Percentiles rank a stretch among this genome's conserved stretches.
These are phyloP conservation scores for Sinopyrophorus schimmeli DNA, from an alignment of 2,888 invertebrate genomes.

Conservation along the genomic window DNA sequence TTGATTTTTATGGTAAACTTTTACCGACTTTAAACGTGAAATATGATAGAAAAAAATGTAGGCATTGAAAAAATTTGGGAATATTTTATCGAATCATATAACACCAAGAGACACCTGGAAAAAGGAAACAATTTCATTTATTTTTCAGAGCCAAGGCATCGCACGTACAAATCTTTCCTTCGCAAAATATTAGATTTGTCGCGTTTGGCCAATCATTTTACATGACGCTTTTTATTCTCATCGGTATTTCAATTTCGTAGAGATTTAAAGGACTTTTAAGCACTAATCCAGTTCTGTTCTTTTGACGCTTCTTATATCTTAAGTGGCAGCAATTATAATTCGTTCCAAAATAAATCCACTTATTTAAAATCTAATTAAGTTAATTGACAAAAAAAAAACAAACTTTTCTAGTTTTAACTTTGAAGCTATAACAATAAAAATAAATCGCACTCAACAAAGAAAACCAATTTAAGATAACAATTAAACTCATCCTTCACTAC, in stretches of 20 bases:
- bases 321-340: too few species aligned
- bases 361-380: slow-evolving; percentile 19
- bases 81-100: slow-evolving; percentile 21
- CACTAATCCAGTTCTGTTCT: slow-evolving; percentile 2
- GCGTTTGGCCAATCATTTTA: slow-evolving; percentile 17
- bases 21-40: too few species aligned
- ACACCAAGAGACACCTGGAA: slow-evolving; percentile 16
- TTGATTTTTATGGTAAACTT: too few species aligned
- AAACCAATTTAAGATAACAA: slow-evolving; percentile 27
- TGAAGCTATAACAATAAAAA: slow-evolving; percentile 24
- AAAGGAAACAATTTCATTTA: slow-evolving; percentile 25
- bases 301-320: neutral
- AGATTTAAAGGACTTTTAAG: neutral
- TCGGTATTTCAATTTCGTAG: slow-evolving; percentile 7
- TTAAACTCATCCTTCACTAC: slow-evolving; percentile 28
- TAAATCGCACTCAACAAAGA: slow-evolving; percentile 23
- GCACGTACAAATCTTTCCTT: slow-evolving; percentile 18
- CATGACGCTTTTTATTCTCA: slow-evolving; percentile 19
- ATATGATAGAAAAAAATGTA: too few species aligned
- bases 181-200: slow-evolving; percentile 19
- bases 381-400: too few species aligned
- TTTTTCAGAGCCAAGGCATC: slow-evolving; percentile 13
- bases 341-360: too few species aligned
- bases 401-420: slow-evolving; percentile 16
- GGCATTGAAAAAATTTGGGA: slow-evolving; percentile 17